Conservation (phyloP, 2,113 vertebrate species). For the Astur gentilis region DNA sequence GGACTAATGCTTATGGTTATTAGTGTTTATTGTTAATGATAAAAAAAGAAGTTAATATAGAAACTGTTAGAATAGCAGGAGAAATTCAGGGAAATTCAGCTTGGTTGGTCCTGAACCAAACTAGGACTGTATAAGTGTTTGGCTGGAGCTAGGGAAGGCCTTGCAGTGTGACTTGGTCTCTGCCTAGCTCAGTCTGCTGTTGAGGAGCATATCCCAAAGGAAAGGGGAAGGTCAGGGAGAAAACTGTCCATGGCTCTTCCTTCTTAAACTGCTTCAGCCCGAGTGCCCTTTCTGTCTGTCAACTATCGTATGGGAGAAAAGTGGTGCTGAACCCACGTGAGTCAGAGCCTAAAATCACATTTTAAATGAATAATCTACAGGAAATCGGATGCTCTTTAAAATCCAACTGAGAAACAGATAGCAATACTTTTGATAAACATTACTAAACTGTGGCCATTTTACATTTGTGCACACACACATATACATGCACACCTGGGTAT, state of each 20-base stretch:
- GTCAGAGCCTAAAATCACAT: not conserved
- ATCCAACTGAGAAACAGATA: not conserved
- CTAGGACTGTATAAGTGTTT: not conserved
- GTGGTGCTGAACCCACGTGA: not conserved
- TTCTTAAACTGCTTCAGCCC: not conserved
- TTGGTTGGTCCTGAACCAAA: not conserved
- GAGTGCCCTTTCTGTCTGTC: not conserved
- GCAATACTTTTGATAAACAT: not conserved
- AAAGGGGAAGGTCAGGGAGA: not conserved
- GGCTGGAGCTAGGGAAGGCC: not conserved
- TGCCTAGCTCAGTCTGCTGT: not conserved
- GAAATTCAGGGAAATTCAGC: not conserved
- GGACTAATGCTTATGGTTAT: not conserved
- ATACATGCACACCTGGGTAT: not conserved
- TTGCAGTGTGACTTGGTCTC: not conserved
- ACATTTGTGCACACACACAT: rapidly evolving
- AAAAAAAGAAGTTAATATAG: not conserved
- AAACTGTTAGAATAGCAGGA: not conserved
- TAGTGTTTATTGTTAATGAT: not conserved
- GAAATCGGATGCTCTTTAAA: slow-evolving; percentile 2
- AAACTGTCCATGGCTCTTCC: not conserved
- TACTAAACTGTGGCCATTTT: not conserved
- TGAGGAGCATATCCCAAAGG: not conserved
- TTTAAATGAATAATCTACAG: not conserved
- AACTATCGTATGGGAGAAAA: not conserved